Evolutionary conservation across 2,797 vertebrate species (phyloP).

Genomic region (Loriculus beryllinus): DNA sequence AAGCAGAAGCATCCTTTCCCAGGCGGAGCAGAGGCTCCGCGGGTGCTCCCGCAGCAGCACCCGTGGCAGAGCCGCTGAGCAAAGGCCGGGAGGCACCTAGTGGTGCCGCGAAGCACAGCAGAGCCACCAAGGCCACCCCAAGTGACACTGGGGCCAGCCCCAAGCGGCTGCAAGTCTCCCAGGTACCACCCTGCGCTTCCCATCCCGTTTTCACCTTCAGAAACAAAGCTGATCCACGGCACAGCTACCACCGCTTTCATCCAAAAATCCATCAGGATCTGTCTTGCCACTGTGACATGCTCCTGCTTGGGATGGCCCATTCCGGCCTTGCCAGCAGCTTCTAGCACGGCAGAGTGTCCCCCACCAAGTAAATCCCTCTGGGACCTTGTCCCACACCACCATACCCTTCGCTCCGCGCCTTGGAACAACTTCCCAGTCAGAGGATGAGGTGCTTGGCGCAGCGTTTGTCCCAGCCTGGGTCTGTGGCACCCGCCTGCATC

Average conservation of each 20-base stretch:
- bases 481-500: neutral
- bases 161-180: neutral
- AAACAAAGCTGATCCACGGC: rapidly evolving
- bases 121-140: conserved; percentile 59
- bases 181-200: neutral
- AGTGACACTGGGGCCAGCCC: neutral
- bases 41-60: neutral
- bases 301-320: rapidly evolving
- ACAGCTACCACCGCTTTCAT: rapidly evolving
- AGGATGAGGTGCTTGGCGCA: rapidly evolving
- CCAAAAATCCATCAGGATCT: rapidly evolving
- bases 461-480: rapidly evolving
- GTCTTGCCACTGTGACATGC: rapidly evolving
- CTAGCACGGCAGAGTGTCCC: neutral
- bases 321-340: neutral
- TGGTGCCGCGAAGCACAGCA: conserved; percentile 40
- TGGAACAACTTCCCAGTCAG: neutral
- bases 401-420: neutral
- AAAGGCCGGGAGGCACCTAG: conserved; percentile 56
- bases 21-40: neutral
- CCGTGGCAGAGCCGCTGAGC: neutral
- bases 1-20: neutral
- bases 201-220: rapidly evolving
- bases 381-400: neutral
- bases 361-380: rapidly evolving